Evolutionary conservation across 2,888 invertebrate species (phyloP), one percentile per base, ranked within the genome.

Genomic region (Luperina nickerlii): DNA sequence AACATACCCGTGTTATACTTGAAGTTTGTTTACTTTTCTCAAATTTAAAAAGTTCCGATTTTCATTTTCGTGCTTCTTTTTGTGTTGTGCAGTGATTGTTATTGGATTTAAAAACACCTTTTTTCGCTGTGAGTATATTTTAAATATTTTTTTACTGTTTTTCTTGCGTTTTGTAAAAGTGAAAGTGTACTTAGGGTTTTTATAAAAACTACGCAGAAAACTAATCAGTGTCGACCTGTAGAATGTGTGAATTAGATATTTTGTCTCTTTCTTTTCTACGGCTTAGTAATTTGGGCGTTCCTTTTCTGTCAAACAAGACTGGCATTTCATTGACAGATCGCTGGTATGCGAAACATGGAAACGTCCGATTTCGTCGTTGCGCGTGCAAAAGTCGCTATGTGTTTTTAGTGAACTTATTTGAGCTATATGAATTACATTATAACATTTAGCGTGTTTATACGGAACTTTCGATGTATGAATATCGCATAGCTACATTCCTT

Each of bases 21-120:
- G 13, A 65, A 66, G 76, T 83, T 85, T 86, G 86, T 85, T 86
- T 86, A 83, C 83, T 76, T 76, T 24, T 68, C n/a, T 13, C 42
- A 11, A 79, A 76, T 68, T 72, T 45, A 24, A 85, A 81, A 79
- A 76, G 18, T 24, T 57, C 4, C 8, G 7, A 38, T 63, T 70
- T 73, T 69, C 42, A 2, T 51, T 70, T 67, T 24, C 51, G 83
- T 86, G 75, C 4, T 13, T 38, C 2, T 72, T 72, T 75, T 62
- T 72, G 85, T 85, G 74, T 74, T 76, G 83, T 83, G 83, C 15
- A 62, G 76, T 85, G 84, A 7, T 11, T 27, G 15, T 74, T 38
- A 38, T 86, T 79, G 86, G 85, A 85, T 85, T 85, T 57, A 63
- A 62, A 74, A 48, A 48, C 68, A 48, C 42, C 18, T 51, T 45